Conservation (phyloP, 2,113 vertebrate genomes). For the Deroptyus accipitrinus region DNA sequence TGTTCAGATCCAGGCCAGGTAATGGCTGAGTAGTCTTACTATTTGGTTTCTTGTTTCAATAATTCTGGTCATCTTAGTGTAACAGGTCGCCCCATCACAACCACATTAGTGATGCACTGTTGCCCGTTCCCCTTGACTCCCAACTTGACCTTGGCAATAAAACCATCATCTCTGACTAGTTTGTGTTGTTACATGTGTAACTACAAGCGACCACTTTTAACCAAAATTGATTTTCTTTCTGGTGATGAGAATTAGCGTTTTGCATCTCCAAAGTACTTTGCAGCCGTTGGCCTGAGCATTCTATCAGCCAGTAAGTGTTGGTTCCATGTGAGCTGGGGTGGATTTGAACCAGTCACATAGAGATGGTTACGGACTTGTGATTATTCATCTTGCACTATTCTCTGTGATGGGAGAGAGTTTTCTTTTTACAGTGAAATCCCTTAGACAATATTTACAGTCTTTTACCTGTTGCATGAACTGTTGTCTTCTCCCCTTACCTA, state of each 20-base stretch:
- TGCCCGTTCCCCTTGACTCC: not conserved
- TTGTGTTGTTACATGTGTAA: not conserved
- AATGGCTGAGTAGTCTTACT: not conserved
- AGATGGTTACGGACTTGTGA: not conserved
- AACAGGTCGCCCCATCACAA: not conserved
- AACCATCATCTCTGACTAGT: not conserved
- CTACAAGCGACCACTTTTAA: not conserved
- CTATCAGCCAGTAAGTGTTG: not conserved
- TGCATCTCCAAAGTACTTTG: not conserved
- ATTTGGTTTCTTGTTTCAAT: not conserved
- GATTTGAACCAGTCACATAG: not conserved
- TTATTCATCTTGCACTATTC: not conserved
- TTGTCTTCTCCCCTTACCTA: not conserved
- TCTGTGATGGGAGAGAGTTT: not conserved
- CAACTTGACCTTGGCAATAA: not conserved
- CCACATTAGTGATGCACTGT: not conserved
- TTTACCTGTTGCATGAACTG: not conserved
- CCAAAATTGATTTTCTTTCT: slow-evolving; percentile 1
- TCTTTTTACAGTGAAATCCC: not conserved
- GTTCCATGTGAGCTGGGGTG: not conserved
- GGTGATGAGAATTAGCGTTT: not conserved
- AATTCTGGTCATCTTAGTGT: not conserved
- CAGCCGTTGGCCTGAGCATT: not conserved
- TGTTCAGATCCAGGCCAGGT: not conserved
- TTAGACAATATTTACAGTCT: not conserved